These are phyloP conservation scores for Drosophila demipolita DNA, from an alignment of 2,888 invertebrate species.

Conservation along the genomic window DNA sequence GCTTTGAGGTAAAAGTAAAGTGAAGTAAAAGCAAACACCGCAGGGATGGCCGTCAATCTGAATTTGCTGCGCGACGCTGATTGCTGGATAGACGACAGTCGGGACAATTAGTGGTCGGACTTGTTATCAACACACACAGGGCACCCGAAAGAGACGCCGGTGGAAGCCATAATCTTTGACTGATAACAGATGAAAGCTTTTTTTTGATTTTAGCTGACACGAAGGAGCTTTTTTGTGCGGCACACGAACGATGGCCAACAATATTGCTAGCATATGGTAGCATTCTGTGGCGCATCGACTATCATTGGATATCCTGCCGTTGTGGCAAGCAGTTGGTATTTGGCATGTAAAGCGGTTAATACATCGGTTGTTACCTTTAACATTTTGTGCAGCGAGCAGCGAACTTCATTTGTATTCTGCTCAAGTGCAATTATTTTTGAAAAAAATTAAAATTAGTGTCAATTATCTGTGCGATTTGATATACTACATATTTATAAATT, in stretches of 20 bases:
- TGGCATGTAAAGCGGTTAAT: conserved; percentile 13
- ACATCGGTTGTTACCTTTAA: conserved; percentile 1
- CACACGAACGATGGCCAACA: conserved; percentile 26
- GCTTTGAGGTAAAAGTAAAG: conserved; percentile 7
- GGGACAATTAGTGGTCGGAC: conserved; percentile 43
- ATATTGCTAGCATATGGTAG: conserved; percentile 73
- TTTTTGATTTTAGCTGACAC: conserved; percentile 18
- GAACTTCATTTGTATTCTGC: conserved; percentile 9
- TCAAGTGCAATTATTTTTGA: background rate
- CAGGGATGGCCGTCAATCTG: conserved; percentile 33
- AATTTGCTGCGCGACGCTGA: conserved; percentile 26
- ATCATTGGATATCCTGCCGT: conserved; percentile 78
- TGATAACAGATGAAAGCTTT: conserved; percentile 66
- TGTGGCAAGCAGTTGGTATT: conserved; percentile 64
- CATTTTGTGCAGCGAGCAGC: conserved; percentile 33
- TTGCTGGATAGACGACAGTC: conserved; percentile 32
- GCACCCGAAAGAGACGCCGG: conserved; percentile 21
- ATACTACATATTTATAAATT: background rate
- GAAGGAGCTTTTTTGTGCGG: conserved; percentile 49
- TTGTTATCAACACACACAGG: conserved; percentile 59
- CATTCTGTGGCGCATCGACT: conserved; percentile 56
- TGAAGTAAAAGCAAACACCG: conserved; percentile 3
- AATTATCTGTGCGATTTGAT: conserved; percentile 4
- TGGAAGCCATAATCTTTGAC: conserved; percentile 47
- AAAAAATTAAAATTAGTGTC: conserved; percentile 1